phyloP scores from a whole-genome alignment of 2,888 invertebrate genomes.

The Aporophyla nigra region DNA sequence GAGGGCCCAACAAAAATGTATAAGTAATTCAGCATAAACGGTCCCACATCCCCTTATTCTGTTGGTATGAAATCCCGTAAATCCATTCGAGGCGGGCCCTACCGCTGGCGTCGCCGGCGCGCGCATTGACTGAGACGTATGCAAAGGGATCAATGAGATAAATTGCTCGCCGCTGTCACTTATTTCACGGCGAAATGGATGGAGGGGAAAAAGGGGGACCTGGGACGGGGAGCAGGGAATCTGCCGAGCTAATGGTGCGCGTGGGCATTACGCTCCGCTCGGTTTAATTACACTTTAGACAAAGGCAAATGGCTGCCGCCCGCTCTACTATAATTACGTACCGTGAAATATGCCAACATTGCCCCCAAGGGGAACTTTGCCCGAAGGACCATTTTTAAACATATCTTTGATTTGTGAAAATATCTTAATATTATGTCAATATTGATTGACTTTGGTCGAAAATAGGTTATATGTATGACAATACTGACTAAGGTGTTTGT shows the following conservation, averaged over 20 bases:
- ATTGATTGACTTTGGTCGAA: too few relatives aligned
- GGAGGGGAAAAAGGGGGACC: slow-evolving; percentile 61
- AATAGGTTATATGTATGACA: too few relatives aligned
- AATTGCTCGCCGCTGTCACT: slow-evolving; percentile 86
- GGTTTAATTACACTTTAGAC: slow-evolving; percentile 78
- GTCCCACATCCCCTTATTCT: slow-evolving; percentile 76
- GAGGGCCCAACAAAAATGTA: slow-evolving; percentile 75
- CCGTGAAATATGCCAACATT: too few relatives aligned
- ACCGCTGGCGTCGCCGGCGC: slow-evolving; percentile 69
- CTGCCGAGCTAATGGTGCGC: slow-evolving; percentile 81
- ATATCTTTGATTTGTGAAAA: too few relatives aligned
- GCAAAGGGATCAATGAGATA: slow-evolving; percentile 89
- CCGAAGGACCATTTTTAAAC: too few relatives aligned
- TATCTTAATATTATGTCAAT: too few relatives aligned
- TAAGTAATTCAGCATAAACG: slow-evolving; percentile 79
- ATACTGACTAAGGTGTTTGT: too few relatives aligned
- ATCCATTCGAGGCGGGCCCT: slow-evolving; percentile 77
- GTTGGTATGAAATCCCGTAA: slow-evolving; percentile 79
- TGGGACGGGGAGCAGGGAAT: slow-evolving; percentile 65
- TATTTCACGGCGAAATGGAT: slow-evolving; percentile 81
- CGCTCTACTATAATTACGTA: slow-evolving; percentile 58
- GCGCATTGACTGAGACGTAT: slow-evolving; percentile 87
- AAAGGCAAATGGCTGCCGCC: slow-evolving; percentile 70
- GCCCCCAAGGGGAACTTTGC: too few relatives aligned
- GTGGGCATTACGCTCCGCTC: slow-evolving; percentile 80